Conservation (phyloP, 2,113 vertebrate species). For the Sturnira hondurensis region DNA sequence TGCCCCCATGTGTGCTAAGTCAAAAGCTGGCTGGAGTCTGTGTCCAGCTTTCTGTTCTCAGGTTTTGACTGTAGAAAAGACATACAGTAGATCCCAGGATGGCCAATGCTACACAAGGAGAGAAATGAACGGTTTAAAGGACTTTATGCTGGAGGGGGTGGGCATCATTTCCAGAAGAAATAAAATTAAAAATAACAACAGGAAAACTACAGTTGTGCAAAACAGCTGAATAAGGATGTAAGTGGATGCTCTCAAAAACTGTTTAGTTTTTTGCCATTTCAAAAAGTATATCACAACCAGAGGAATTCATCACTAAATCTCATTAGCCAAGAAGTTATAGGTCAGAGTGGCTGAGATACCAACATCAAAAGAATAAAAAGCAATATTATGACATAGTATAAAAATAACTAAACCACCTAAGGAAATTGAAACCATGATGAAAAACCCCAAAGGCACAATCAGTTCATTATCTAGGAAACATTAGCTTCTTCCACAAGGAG, state of each 20-base stretch:
- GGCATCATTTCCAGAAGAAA: constrained; percentile 25
- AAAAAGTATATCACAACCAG: constrained; percentile 28
- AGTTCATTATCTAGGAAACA: constrained; percentile 62
- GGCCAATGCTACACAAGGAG: background rate
- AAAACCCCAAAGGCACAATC: constrained; percentile 52
- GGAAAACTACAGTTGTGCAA: background rate
- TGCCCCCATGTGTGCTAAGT: background rate
- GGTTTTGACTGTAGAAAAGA: constrained; percentile 24
- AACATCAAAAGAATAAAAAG: constrained; percentile 48
- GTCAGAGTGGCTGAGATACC: constrained; percentile 27
- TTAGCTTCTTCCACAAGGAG: constrained; percentile 55
- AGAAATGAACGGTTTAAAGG: constrained; percentile 37
- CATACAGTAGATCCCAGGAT: background rate
- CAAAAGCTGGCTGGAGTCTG: constrained; percentile 24
- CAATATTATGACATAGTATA: constrained; percentile 25
- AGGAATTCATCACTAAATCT: constrained; percentile 37
- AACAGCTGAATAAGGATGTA: constrained; percentile 25
- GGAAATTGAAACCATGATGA: constrained; percentile 36
- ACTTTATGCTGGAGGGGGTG: background rate
- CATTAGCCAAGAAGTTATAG: constrained; percentile 34
- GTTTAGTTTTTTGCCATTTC: constrained; percentile 12
- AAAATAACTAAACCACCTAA: constrained; percentile 58
- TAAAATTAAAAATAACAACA: constrained; percentile 8
- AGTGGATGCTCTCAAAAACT: constrained; percentile 25
- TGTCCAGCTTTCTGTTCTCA: constrained; percentile 21